Evolutionary conservation across 2,113 vertebrate genomes (phyloP).

Genomic region (Morone chrysops): DNA sequence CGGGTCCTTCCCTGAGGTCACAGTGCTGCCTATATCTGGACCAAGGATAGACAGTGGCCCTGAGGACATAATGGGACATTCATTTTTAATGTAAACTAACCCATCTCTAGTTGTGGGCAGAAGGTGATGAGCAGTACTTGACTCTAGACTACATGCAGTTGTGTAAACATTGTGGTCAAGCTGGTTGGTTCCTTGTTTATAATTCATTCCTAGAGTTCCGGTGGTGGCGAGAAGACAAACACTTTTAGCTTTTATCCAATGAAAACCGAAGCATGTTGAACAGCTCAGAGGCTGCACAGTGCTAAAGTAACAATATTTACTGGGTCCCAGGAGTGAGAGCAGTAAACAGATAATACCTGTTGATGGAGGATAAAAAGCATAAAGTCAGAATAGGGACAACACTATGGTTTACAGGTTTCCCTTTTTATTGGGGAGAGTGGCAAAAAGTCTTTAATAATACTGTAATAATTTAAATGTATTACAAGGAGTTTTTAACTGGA

Average conservation of each 20-base stretch:
- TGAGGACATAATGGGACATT: constrained; percentile 70
- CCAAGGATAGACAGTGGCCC: constrained; percentile 78
- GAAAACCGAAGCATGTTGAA: constrained; percentile 43
- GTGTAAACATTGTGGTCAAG: constrained; percentile 41
- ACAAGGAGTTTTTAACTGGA: too few relatives aligned
- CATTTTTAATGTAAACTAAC: constrained; percentile 84
- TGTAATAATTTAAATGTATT: neutral
- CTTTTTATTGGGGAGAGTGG: neutral
- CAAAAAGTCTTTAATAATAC: neutral
- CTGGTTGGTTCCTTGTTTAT: constrained; percentile 44
- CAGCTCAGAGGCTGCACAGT: constrained; percentile 46
- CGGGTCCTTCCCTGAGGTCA: constrained; percentile 67
- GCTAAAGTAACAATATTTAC: constrained; percentile 61
- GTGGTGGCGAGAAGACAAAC: constrained; percentile 46
- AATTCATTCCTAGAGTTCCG: constrained; percentile 54
- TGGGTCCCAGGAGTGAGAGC: constrained; percentile 54
- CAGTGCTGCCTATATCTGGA: constrained; percentile 68
- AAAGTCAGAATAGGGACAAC: constrained; percentile 32
- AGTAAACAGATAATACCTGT: constrained; percentile 57
- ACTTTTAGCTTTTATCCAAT: constrained; percentile 59
- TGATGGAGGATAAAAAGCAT: constrained; percentile 43
- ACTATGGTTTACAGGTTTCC: constrained; percentile 1
- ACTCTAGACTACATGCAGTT: constrained; percentile 17
- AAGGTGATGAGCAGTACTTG: constrained; percentile 71
- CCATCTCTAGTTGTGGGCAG: constrained; percentile 73